phyloP scores from a whole-genome alignment of 2,113 vertebrate genomes.

The Serilophus lunatus region DNA sequence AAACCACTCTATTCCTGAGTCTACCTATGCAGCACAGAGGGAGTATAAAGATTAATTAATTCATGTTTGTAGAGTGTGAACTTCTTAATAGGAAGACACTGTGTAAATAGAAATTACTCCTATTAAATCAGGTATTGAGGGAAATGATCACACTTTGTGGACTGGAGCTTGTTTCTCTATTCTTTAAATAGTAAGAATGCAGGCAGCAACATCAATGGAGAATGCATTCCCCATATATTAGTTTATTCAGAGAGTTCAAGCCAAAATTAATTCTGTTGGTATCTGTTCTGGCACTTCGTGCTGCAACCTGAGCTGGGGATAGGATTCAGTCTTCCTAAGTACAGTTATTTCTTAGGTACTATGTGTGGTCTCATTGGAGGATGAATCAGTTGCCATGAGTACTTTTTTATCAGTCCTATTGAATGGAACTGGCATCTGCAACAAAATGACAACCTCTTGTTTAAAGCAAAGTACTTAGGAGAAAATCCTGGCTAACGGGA shows the following conservation, averaged over 20 bases:
- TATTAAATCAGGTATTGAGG: not conserved
- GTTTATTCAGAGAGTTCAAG: slow-evolving; percentile 12
- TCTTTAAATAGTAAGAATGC: not conserved
- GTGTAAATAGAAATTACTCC: slow-evolving; percentile 4
- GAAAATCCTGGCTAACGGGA: not conserved
- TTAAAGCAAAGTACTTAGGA: slow-evolving; percentile 45
- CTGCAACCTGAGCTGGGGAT: not conserved
- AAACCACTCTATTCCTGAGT: slow-evolving; percentile 9
- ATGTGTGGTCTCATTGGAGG: not conserved
- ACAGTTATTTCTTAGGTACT: not conserved
- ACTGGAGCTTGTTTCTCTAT: not conserved
- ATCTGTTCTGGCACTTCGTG: not conserved
- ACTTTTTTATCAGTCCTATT: slow-evolving; percentile 7
- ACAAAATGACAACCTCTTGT: not conserved
- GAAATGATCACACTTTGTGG: not conserved
- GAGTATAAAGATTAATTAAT: slow-evolving; percentile 51
- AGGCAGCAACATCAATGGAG: not conserved
- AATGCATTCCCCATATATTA: not conserved
- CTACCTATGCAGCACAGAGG: not conserved
- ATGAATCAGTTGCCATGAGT: slow-evolving; percentile 19
- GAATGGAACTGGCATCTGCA: not conserved
- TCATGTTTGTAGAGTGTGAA: not conserved
- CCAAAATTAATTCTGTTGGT: not conserved
- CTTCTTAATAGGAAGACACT: not conserved
- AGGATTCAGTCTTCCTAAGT: not conserved